Conservation (phyloP, 2,888 invertebrate species). For the Drosophila paramelanica region DNA sequence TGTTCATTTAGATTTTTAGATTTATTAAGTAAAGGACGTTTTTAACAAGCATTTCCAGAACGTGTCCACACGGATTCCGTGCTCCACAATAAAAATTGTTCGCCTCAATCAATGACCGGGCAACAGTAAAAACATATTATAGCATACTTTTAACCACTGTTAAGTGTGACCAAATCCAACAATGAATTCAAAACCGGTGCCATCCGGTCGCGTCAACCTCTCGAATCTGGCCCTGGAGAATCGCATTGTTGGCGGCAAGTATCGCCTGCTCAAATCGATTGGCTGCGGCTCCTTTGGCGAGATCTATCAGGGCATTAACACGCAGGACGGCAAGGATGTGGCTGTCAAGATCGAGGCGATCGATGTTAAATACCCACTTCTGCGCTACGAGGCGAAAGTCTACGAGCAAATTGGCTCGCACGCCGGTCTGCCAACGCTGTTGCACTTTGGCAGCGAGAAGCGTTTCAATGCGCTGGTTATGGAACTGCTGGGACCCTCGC, state of each 20-base stretch:
- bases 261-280: slow-evolving; percentile 51
- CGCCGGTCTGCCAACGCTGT: slow-evolving; percentile 96
- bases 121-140: not conserved
- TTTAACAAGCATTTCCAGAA: slow-evolving; percentile 19
- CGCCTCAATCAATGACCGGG: slow-evolving; percentile 36
- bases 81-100: slow-evolving; percentile 16
- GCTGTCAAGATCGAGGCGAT: slow-evolving; percentile 98
- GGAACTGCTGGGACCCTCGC: slow-evolving; percentile 98
- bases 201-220: slow-evolving; percentile 24
- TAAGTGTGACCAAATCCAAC: not conserved
- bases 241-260: slow-evolving; percentile 65
- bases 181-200: slow-evolving; percentile 29
- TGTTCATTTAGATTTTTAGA: slow-evolving; percentile 41
- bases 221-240: slow-evolving; percentile 53
- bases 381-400: slow-evolving; percentile 98
- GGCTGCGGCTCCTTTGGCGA: slow-evolving; percentile 98
- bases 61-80: slow-evolving; percentile 29
- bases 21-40: slow-evolving; percentile 31
- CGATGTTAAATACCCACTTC: slow-evolving; percentile 98
- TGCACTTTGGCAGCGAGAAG: slow-evolving; percentile 96
- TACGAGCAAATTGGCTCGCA: slow-evolving; percentile 99
- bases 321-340: slow-evolving; percentile 96
- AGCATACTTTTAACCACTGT: not conserved
- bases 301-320: slow-evolving; percentile 96
- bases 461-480: slow-evolving; percentile 99